Evolutionary conservation across 2,888 invertebrate genomes (phyloP), one percentile per base, ranked within the genome.

Genomic region (Cryptocheilus praepositus): DNA sequence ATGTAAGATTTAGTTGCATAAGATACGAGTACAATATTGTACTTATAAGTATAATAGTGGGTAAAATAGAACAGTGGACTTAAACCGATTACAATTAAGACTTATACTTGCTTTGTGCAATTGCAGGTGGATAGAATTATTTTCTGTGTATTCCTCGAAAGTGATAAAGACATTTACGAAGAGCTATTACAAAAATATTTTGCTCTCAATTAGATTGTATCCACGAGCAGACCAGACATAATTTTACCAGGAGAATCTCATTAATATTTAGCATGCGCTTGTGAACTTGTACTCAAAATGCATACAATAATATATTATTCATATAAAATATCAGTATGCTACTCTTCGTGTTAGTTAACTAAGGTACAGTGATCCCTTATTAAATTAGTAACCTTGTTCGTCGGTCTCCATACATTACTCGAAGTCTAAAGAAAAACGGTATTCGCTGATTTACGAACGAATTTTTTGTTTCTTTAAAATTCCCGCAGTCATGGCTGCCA

Each of bases 121-220:
- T 88, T 89, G n/a, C 88, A 92, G 90, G 88, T 96, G 69, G 93
- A 95, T 61, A 90, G 94, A 74, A 90, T 96, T 0, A 93, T 97
- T 61, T 96, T 97, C 85, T 96, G 96, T 83, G 89, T 95, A 3
- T 96, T 96, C 83, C 87, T 95, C 83, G 91, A 92, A 0, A 88
- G 91, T 25, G 96, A 97, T 89, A 91, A 93, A 49, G 90, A 91
- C 49, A 92, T 95, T 44, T 96, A 96, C 85, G 92, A 94, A 82
- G 91, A 92, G 1, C 85, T 94, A 49, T 88, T 95, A 86, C 94
- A 93, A 75, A 89, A 92, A 78, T 95, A 94, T 86, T 96, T 96
- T 85, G 94, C 94, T 1, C 61, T 91, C 0, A 88, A 90, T 60
- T 90, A 45, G 22, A 57, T 7, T 16, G 49, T 18, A 49, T 7